A percentile compares a stretch with the other conserved stretches of the same genome.
Conservation (phyloP, 1,140 invertebrate species). For the Papilio xuthus region DNA sequence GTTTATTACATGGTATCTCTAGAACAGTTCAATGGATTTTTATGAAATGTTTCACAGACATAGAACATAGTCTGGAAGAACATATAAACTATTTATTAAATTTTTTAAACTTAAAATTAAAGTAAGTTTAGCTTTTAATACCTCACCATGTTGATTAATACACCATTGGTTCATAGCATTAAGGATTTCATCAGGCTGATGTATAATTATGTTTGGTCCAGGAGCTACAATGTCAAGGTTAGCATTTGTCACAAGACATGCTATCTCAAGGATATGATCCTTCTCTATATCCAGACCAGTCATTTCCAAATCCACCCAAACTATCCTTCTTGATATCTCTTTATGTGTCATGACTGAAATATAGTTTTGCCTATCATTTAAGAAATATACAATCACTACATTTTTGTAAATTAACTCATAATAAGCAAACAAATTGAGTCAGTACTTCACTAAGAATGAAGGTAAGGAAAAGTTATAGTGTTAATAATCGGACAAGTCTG, state of each 20-base stretch:
- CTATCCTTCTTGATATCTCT: constrained; percentile 67
- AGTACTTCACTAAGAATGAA: too few relatives aligned
- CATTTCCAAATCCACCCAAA: constrained; percentile 88
- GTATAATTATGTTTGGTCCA: constrained; percentile 90
- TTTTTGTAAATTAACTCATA: too few relatives aligned
- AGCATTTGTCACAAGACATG: constrained; percentile 92
- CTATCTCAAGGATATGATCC: constrained; percentile 93
- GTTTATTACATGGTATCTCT: too few relatives aligned
- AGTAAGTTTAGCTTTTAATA: constrained; percentile 58
- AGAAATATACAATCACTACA: too few relatives aligned
- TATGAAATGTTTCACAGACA: too few relatives aligned
- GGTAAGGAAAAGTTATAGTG: too few relatives aligned
- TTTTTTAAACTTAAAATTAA: too few relatives aligned
- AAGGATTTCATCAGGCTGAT: constrained; percentile 89
- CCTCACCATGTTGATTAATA: constrained; percentile 87
- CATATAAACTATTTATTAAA: too few relatives aligned
- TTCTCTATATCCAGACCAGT: constrained; percentile 88
- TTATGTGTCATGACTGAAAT: constrained; percentile 28
- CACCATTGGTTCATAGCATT: constrained; percentile 93
- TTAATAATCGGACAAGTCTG: too few relatives aligned
- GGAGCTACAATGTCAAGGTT: constrained; percentile 90
- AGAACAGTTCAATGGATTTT: too few relatives aligned
- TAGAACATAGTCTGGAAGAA: too few relatives aligned
- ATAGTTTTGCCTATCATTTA: background rate
- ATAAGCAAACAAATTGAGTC: too few relatives aligned